Conservation (phyloP, 2,113 vertebrate genomes). For the Suricata suricatta region DNA sequence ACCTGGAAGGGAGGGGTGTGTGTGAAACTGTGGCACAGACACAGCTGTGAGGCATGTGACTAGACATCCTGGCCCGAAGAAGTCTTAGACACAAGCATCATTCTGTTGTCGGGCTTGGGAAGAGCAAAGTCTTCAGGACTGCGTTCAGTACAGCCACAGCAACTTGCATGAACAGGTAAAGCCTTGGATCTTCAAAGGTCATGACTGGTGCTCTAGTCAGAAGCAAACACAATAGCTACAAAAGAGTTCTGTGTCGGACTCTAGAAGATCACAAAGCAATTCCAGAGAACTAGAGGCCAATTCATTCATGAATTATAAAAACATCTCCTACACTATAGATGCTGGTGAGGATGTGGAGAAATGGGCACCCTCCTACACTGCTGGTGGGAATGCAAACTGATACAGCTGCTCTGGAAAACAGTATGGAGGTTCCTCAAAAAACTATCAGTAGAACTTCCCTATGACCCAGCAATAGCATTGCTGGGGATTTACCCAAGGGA, state of each 20-base stretch:
- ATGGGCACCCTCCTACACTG: no score
- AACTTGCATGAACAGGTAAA: conserved; percentile 49
- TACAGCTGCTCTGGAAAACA: no score
- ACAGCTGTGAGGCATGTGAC: background rate
- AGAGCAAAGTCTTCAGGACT: conserved; percentile 36
- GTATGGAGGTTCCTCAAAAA: no score
- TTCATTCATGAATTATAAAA: background rate
- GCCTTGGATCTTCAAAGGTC: conserved; percentile 52
- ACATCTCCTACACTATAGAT: background rate
- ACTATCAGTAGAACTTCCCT: no score
- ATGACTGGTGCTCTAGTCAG: conserved; percentile 52
- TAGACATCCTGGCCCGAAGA: background rate
- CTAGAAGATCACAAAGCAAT: background rate
- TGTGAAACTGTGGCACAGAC: background rate
- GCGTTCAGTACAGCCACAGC: conserved; percentile 23
- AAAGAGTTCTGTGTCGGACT: background rate
- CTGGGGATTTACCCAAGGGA: no score
- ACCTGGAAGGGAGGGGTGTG: background rate
- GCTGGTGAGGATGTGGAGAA: no score
- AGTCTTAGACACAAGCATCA: background rate
- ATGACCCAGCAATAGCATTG: no score
- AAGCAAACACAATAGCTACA: conserved; percentile 55
- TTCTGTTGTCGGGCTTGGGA: conserved; percentile 8
- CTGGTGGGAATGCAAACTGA: no score
- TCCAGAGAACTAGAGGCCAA: conserved; percentile 33